Conservation (phyloP, 2,797 vertebrate genomes). For the Tadarida brasiliensis region DNA sequence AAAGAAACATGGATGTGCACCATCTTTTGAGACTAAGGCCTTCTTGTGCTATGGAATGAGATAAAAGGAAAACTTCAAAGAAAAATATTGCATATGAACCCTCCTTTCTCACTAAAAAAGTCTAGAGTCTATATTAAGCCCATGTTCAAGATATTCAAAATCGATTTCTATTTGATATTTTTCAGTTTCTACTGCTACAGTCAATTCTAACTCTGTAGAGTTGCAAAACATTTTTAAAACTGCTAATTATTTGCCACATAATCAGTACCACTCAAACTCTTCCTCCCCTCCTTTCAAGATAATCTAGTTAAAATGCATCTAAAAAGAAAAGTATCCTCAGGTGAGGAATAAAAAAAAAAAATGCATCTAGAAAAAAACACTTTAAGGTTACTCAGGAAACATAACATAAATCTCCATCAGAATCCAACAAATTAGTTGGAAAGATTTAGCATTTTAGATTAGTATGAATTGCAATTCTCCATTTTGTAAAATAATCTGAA, state of each 20-base stretch:
- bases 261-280: conserved; percentile 40
- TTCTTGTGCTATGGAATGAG: background rate
- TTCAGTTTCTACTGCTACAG: conserved; percentile 21
- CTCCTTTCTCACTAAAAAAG: background rate
- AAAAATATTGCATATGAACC: conserved; percentile 15
- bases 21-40: conserved; percentile 14
- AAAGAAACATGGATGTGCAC: background rate
- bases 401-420: conserved; percentile 3
- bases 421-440: conserved; percentile 4
- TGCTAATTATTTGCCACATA: conserved; percentile 6
- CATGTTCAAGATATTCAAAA: background rate
- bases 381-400: conserved; percentile 27
- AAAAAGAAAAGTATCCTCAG: background rate
- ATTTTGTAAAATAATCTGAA: conserved; percentile 44
- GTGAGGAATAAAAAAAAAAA: background rate
- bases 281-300: conserved; percentile 24
- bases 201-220: conserved; percentile 36
- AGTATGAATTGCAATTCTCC: background rate
- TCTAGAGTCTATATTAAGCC: background rate
- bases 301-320: background rate
- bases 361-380: conserved; percentile 20
- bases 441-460: conserved; percentile 3
- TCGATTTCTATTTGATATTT: conserved; percentile 18
- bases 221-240: conserved; percentile 40
- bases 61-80: conserved; percentile 2